These are phyloP conservation scores for Lepus oiostolus DNA, from an alignment of 2,797 vertebrate genomes.

Conservation along the genomic window DNA sequence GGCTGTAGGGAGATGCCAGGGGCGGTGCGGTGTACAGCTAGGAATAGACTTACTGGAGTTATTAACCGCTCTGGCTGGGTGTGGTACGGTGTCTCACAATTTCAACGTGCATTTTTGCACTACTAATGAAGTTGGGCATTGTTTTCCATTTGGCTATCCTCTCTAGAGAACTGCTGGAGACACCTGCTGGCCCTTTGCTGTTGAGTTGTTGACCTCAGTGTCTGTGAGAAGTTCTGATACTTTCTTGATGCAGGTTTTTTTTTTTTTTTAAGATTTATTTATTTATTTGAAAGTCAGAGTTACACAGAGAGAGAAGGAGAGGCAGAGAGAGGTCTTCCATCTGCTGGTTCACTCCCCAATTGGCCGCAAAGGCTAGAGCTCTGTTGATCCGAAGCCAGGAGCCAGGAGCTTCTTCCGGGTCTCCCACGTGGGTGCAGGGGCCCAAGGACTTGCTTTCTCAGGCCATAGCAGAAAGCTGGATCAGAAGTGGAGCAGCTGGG, in stretches of 20 bases:
- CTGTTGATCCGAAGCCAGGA: no score
- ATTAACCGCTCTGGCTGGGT: not conserved
- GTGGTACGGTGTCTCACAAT: not conserved
- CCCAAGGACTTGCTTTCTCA: no score
- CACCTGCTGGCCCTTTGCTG: not conserved
- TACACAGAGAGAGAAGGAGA: no score
- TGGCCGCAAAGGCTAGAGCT: no score
- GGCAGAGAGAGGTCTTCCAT: no score
- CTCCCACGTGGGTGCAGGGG: no score
- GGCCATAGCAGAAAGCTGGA: no score
- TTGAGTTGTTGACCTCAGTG: not conserved
- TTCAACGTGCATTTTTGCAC: conserved; percentile 18
- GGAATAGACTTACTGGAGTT: not conserved
- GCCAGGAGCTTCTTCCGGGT: no score
- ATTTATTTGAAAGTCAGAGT: no score
- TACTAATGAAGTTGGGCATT: not conserved
- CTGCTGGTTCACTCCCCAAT: no score
- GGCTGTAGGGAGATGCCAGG: not conserved
- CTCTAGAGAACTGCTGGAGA: not conserved
- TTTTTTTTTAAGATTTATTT: no score
- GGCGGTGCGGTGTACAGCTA: not conserved
- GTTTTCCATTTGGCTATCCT: not conserved
- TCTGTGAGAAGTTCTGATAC: not conserved
- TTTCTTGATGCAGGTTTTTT: not conserved
- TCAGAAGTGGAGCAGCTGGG: no score